Percentiles rank a stretch among this genome's conserved stretches.
These are phyloP conservation scores for Malurus splendens DNA, from an alignment of 2,797 vertebrate species.

Conservation along the genomic window DNA sequence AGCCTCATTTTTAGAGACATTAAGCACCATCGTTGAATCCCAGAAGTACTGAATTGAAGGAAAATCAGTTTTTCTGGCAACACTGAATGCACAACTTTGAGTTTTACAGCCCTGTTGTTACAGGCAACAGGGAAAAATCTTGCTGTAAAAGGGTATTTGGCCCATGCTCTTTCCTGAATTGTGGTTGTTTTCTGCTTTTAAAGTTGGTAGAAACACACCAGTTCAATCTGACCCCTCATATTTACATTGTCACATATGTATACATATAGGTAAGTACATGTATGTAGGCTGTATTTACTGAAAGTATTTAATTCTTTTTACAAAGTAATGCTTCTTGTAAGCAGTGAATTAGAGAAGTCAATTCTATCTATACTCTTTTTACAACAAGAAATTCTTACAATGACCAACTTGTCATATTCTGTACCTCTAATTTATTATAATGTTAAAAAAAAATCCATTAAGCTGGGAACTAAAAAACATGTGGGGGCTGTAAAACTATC, in stretches of 20 bases:
- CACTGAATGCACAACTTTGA: neutral
- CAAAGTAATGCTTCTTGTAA: neutral
- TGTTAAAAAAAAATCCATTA: slow-evolving; percentile 19
- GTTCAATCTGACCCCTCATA: neutral
- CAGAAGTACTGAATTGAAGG: neutral
- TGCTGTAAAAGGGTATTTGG: neutral
- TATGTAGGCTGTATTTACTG: neutral
- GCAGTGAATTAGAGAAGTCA: neutral
- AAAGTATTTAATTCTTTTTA: neutral
- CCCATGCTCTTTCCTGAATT: neutral
- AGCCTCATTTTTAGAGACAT: neutral
- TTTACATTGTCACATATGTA: neutral
- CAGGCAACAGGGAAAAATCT: neutral
- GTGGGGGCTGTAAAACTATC: slow-evolving; percentile 18
- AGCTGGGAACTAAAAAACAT: neutral
- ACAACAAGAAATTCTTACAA: neutral
- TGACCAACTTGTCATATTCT: neutral
- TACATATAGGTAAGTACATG: neutral
- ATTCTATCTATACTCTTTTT: neutral
- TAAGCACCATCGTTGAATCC: neutral
- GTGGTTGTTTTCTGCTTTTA: neutral
- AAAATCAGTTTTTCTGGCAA: neutral
- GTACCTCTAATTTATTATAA: neutral
- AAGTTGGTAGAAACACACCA: neutral
- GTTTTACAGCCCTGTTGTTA: neutral